These are phyloP conservation scores for Keiferia lycopersicella DNA, from an alignment of 2,888 invertebrate genomes.

Conservation along the genomic window DNA sequence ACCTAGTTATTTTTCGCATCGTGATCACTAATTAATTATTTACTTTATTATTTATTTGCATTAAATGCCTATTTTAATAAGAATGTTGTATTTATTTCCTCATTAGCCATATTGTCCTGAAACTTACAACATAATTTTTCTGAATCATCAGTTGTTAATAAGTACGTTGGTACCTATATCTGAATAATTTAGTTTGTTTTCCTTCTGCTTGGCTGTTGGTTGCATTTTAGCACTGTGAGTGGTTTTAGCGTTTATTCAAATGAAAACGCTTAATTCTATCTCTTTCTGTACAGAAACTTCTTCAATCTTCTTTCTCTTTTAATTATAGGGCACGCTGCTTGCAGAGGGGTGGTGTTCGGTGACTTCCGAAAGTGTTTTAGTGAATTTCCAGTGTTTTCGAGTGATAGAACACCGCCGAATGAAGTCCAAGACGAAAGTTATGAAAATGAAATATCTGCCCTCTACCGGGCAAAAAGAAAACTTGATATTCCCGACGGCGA, in stretches of 20 bases:
- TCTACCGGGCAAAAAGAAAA: constrained; percentile 81
- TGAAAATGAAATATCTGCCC: constrained; percentile 84
- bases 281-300: constrained; percentile 62
- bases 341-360: constrained; percentile 15
- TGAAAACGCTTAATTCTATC: constrained; percentile 29
- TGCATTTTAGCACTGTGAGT: constrained; percentile 30
- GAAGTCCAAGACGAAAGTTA: constrained; percentile 68
- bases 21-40: too few species aligned
- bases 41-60: too few species aligned
- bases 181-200: constrained; percentile 27
- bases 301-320: constrained; percentile 63
- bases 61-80: too few species aligned
- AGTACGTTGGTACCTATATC: background rate
- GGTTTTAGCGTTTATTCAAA: constrained; percentile 34
- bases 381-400: constrained; percentile 27
- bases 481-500: constrained; percentile 81
- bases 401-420: constrained; percentile 59
- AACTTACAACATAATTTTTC: background rate
- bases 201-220: constrained; percentile 32
- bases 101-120: too few species aligned
- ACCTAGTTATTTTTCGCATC: too few species aligned
- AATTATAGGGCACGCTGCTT: constrained; percentile 30
- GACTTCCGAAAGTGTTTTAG: constrained; percentile 16
- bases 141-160: background rate
- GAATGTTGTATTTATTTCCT: too few species aligned